These are phyloP conservation scores for Fissipunctia ypsillon DNA, from an alignment of 2,888 invertebrate genomes.

Conservation along the genomic window DNA sequence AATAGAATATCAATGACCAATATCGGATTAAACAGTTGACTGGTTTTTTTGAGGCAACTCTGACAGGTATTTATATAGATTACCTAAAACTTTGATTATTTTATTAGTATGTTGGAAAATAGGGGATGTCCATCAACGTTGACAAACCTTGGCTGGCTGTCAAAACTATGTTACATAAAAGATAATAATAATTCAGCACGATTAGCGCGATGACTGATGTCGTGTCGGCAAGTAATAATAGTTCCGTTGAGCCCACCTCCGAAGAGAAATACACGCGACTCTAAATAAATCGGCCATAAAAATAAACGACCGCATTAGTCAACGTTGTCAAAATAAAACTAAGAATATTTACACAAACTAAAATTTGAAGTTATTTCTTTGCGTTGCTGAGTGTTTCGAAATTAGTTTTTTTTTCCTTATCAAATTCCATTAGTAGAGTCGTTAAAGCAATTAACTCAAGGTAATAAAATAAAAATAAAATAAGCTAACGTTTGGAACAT, in stretches of 20 bases:
- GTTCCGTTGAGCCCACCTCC: constrained; percentile 82
- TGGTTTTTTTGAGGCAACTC: neutral
- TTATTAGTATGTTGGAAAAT: constrained; percentile 53
- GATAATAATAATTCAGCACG: constrained; percentile 83
- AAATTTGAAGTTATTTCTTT: constrained; percentile 69
- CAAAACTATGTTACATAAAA: constrained; percentile 84
- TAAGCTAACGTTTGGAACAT: constrained; percentile 58
- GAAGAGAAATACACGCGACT: constrained; percentile 83
- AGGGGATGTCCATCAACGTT: constrained; percentile 70
- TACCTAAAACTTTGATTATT: constrained; percentile 7
- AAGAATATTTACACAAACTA: constrained; percentile 81
- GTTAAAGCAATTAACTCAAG: constrained; percentile 69
- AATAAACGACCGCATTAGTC: constrained; percentile 89
- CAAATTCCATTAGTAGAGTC: constrained; percentile 68
- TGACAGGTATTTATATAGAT: neutral
- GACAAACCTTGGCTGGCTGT: constrained; percentile 80
- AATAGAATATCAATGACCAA: constrained; percentile 37
- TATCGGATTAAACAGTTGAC: constrained; percentile 1
- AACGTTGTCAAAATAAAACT: constrained; percentile 89
- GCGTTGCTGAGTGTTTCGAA: constrained; percentile 62
- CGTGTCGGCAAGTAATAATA: constrained; percentile 88
- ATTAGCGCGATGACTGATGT: constrained; percentile 88
- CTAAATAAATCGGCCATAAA: constrained; percentile 87
- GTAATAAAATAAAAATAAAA: constrained; percentile 69
- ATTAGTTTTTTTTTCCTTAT: constrained; percentile 62